A percentile compares a stretch with the other conserved stretches of the same genome.
Evolutionary conservation across 2,888 invertebrate species (phyloP).

Genomic region (Allacma fusca): DNA sequence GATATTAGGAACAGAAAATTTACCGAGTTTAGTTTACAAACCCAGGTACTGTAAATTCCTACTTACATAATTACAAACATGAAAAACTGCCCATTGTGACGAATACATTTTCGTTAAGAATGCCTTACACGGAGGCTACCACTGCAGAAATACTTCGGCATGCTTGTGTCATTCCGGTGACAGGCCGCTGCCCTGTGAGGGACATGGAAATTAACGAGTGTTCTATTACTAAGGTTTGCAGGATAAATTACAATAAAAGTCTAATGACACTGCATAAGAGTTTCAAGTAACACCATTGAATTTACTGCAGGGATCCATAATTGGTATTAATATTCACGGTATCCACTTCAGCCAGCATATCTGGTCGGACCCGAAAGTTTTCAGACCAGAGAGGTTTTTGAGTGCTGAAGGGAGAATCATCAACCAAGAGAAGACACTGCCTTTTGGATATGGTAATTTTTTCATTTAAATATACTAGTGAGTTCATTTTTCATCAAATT

Average conservation of each 20-base stretch:
- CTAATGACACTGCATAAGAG: background rate
- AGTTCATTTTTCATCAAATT: too few species aligned
- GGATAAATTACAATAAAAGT: too few species aligned
- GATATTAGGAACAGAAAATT: background rate
- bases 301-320: constrained; percentile 9
- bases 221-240: constrained; percentile 21
- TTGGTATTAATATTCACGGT: constrained; percentile 19
- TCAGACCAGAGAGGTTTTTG: constrained; percentile 12
- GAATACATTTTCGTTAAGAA: too few species aligned
- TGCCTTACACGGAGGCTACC: constrained; percentile 29
- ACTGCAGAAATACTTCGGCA: constrained; percentile 23
- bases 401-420: constrained; percentile 19
- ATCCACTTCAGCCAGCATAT: constrained; percentile 21
- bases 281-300: background rate
- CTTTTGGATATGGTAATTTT: constrained; percentile 33
- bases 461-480: background rate
- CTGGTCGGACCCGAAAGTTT: constrained; percentile 6
- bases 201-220: constrained; percentile 15
- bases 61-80: too few species aligned
- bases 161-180: constrained; percentile 1
- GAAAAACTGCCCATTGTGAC: too few species aligned
- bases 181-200: background rate
- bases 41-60: too few species aligned
- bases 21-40: background rate
- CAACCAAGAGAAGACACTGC: constrained; percentile 26